A percentile compares a stretch with the other conserved stretches of the same genome.
Conservation (phyloP, 2,797 vertebrate species). For the Hydrocynus forskahlii region DNA sequence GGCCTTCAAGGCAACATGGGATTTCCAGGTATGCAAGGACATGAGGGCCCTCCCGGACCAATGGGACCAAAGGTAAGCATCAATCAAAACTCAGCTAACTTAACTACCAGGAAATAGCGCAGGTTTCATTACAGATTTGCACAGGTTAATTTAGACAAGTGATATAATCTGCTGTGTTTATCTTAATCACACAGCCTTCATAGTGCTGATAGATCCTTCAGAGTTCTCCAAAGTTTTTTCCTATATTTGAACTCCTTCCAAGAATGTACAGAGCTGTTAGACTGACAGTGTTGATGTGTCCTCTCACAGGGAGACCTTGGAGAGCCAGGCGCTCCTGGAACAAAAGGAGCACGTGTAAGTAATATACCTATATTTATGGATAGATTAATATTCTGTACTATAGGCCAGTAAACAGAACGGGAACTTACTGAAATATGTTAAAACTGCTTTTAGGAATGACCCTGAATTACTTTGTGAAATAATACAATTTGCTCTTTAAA, state of each 20-base stretch:
- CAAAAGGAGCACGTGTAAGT: constrained; percentile 94
- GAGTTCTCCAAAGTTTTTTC: background rate
- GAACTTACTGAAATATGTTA: background rate
- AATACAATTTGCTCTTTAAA: background rate
- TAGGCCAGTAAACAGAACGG: background rate
- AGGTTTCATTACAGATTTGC: background rate
- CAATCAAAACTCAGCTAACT: background rate
- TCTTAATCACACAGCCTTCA: background rate
- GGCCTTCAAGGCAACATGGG: constrained; percentile 93
- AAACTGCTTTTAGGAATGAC: background rate
- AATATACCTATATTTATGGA: background rate
- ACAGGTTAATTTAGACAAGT: background rate
- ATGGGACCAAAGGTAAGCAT: constrained; percentile 87
- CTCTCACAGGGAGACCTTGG: constrained; percentile 85
- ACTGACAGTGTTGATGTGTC: constrained; percentile 22
- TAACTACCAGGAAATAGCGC: too few species aligned
- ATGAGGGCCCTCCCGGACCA: constrained; percentile 87
- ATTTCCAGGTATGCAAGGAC: constrained; percentile 95
- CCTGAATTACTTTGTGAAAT: background rate
- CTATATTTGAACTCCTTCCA: too few species aligned
- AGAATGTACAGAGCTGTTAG: background rate
- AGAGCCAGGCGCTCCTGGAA: constrained; percentile 83
- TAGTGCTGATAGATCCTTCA: background rate
- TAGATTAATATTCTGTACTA: background rate
- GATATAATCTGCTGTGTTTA: too few species aligned